Evolutionary conservation across 2,888 invertebrate genomes (phyloP), one percentile per base, ranked within the genome.

Genomic region (Tachystola acroxantha): DNA sequence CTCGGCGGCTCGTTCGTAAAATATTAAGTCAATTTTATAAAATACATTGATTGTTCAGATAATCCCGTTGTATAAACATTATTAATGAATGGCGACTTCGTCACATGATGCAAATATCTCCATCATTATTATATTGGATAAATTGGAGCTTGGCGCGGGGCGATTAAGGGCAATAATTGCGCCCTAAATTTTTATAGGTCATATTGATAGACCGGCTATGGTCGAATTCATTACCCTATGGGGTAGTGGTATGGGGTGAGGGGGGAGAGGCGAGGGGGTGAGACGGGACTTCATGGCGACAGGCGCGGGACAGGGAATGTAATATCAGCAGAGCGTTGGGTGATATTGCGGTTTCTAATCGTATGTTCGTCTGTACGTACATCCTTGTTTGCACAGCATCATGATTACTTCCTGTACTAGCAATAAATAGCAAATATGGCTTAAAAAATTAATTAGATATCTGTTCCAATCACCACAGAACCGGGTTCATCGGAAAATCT

Each of bases 141-240:
- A 28, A 28, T 34, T 37, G 24, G 27, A 7, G 20, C 28, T 13
- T n/a, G 10, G 22, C 22, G 9, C 25, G 27, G 25, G 31, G 29
- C 27, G 37, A 40, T 40, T 37, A 40, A 37, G 40, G 37, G 34
- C 13, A 41, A 34, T 41, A 41, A 74, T 71, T 67, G 70, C 61
- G 71, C 55, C 66, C 70, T 71, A 73, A 74, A 76, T 77, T 75
- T 79, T 78, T 78, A 75, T 78, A 76, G 79, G 76, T 74, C 74
- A 74, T 73, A 70, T 62, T 66, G 64, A 77, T 70, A 67, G 68
- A 68, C 65, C 48, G 64, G 45, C 53, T 59, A 68, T 75, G 78
- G 78, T 71, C 72, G 75, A 76, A 76, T 76, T 78, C 74, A 77
- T 81, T 79, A 78, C 66, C 69, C 72, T 70, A 81, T 78, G 75